phyloP scores from a whole-genome alignment of 2,113 vertebrate genomes.

The Trogon melanurus region DNA sequence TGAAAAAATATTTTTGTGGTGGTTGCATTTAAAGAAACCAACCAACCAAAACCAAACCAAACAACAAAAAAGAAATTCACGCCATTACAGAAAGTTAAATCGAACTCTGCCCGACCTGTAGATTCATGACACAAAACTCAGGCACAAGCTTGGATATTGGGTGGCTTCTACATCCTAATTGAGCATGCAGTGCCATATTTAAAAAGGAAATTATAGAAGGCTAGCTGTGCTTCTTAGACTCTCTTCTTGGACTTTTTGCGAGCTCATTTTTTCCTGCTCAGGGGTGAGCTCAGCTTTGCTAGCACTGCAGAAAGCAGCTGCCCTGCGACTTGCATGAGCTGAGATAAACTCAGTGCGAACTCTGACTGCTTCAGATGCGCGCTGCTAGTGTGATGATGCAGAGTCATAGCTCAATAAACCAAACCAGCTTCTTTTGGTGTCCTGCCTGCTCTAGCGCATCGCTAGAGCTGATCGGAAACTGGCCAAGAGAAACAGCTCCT shows the following conservation, averaged over 20 bases:
- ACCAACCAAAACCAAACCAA: neutral
- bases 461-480: neutral
- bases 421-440: neutral
- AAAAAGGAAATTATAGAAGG: neutral
- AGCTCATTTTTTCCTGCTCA: neutral
- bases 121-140: neutral
- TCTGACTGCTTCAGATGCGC: neutral
- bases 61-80: neutral
- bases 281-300: neutral
- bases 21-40: neutral
- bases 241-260: neutral
- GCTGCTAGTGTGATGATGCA: neutral
- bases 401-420: neutral
- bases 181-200: neutral
- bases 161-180: neutral
- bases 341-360: neutral
- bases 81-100: neutral
- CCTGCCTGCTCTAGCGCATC: neutral
- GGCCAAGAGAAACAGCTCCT: neutral
- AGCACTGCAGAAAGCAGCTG: neutral
- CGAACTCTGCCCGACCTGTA: neutral
- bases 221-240: neutral
- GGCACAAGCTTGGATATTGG: neutral
- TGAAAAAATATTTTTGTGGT: neutral
- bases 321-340: neutral